Base-by-base conservation (phyloP, 2,113 vertebrate species). In the Austrofundulus limnaeus region DNA sequence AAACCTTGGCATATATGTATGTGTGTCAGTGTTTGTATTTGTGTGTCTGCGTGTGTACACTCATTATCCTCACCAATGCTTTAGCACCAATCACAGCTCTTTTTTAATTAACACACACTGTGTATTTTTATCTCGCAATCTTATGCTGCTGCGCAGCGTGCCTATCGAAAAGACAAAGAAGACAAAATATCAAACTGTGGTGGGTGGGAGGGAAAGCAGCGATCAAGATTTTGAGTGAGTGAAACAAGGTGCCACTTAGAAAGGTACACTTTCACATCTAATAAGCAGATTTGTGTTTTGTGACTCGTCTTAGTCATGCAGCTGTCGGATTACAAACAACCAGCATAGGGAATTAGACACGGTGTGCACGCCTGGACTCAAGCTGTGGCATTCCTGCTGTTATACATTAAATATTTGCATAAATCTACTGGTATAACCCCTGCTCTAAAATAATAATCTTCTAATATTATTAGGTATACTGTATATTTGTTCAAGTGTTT, bases 71-170 rank as follows among this genome's bases (percentile, higher is more conserved):
- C 2, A 11, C 51, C 55, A 23, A 61, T 15, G 55, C 54, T 75
- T 62, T 45, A 75, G 64, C 62, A 48, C 56, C 57, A 66, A 85
- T 84, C 59, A 60, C 72, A 68, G 54, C 66, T 75, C 50, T 72
- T n/a, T 80, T 49, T 86, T 86, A 87, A 90, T 89, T 80, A 87
- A 64, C 75, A 73, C 57, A 70, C 59, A 11, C 66, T 0, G 60
- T 24, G 57, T 77, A 66, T 86, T 82, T 87, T 83, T 74, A 78
- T 77, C 75, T 65, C 25, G 1, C 28, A 12, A 53, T 72, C 51
- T 23, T 11, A 21, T 34, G 56, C 78, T 42, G 71, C 72, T 50
- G 65, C 24, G 60, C 62, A 28, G 28, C 28, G 56, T 19, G 37
- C 38, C 42, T 34, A 46, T 75, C 46, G 64, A 31, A 75, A 60